Conservation (phyloP, 2,888 invertebrate genomes). For the Acrocera orbiculus region DNA sequence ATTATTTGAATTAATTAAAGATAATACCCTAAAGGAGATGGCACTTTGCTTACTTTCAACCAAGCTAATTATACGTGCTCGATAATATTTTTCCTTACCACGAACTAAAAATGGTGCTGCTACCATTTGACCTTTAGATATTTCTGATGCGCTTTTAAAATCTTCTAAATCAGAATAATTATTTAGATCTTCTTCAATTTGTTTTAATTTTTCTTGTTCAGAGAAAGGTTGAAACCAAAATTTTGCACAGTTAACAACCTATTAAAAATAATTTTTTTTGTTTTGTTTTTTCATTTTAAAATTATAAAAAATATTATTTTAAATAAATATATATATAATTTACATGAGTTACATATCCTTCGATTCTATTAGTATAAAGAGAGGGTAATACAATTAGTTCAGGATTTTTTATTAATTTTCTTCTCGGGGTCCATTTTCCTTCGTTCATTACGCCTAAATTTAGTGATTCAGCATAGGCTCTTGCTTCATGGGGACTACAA, state of each 20-base stretch:
- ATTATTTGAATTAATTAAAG: background rate
- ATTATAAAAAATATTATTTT: constrained; percentile 1
- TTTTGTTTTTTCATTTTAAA: background rate
- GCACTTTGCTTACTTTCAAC: constrained; percentile 14
- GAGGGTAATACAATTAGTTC: constrained; percentile 42
- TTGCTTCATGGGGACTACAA: constrained; percentile 33
- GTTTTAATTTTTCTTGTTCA: constrained; percentile 19
- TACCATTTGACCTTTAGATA: constrained; percentile 35
- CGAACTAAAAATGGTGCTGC: constrained; percentile 39
- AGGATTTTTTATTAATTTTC: constrained; percentile 22
- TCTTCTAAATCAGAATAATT: constrained; percentile 17
- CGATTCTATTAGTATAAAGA: constrained; percentile 34
- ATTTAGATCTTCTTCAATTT: constrained; percentile 30
- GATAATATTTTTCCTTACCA: constrained; percentile 29
- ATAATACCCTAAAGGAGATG: constrained; percentile 18
- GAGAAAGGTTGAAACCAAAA: constrained; percentile 26
- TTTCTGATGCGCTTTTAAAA: constrained; percentile 17
- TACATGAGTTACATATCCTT: constrained; percentile 38
- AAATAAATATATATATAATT: constrained; percentile 13
- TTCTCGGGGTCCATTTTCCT: constrained; percentile 19
- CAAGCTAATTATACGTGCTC: constrained; percentile 38
- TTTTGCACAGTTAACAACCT: constrained; percentile 20
- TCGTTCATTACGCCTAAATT: constrained; percentile 20
- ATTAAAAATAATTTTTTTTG: background rate
- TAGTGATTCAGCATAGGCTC: constrained; percentile 30